Percentiles rank a stretch among this genome's conserved stretches.
These are phyloP conservation scores for Ditylenchus dipsaci DNA, from an alignment of 1,140 invertebrate genomes.

Conservation along the genomic window DNA sequence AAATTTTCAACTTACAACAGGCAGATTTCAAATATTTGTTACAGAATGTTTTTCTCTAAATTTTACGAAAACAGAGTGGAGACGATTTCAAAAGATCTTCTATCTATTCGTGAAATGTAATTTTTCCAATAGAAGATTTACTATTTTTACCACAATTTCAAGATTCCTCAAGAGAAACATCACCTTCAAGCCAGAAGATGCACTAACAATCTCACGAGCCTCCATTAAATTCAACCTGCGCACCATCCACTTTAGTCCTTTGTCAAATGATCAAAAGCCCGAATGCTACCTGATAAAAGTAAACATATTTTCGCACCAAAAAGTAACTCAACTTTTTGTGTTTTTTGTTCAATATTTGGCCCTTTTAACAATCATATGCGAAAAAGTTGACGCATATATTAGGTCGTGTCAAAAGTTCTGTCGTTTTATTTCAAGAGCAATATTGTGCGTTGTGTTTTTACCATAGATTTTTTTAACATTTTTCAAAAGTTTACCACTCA, in stretches of 20 bases:
- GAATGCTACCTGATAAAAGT: slow-evolving; percentile 54
- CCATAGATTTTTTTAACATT: too few species aligned
- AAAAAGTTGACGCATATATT: too few species aligned
- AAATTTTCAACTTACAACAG: too few species aligned
- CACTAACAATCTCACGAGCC: slow-evolving; percentile 51
- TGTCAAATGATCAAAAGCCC: slow-evolving; percentile 53
- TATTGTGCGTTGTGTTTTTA: too few species aligned
- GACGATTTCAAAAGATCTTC: slow-evolving; percentile 52
- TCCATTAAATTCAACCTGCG: slow-evolving; percentile 48
- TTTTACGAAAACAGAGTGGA: slow-evolving; percentile 60
- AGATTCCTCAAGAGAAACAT: slow-evolving; percentile 35
- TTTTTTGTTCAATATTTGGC: too few species aligned
- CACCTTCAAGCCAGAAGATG: slow-evolving; percentile 54
- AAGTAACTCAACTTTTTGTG: too few species aligned
- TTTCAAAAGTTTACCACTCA: too few species aligned
- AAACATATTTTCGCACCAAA: slow-evolving; percentile 16
- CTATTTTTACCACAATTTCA: too few species aligned
- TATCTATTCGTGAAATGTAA: slow-evolving; percentile 23
- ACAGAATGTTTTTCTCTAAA: slow-evolving; percentile 44
- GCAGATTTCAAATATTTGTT: slow-evolving; percentile 43
- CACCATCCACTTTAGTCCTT: slow-evolving; percentile 49
- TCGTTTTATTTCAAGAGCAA: too few species aligned
- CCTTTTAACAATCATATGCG: too few species aligned
- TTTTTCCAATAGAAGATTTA: too few species aligned
- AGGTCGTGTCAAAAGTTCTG: too few species aligned